phyloP scores from a whole-genome alignment of 2,797 vertebrate species.

The Silurus aristotelis region DNA sequence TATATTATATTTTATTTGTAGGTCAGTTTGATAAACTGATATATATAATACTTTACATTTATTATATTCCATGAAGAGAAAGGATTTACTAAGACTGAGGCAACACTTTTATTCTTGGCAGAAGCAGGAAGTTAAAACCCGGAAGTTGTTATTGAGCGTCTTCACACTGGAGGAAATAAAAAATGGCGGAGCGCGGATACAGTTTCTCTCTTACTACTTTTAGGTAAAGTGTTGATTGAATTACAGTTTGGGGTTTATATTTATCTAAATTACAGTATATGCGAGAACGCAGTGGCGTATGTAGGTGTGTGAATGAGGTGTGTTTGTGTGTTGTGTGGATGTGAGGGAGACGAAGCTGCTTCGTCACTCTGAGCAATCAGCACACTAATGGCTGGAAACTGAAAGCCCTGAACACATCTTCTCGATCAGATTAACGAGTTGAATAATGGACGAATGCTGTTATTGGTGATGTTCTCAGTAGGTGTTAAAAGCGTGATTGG shows the following conservation, averaged over 20 bases:
- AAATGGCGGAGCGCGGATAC: conserved; percentile 94
- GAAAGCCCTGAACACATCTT: background rate
- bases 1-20: too few species aligned
- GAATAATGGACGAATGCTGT: background rate
- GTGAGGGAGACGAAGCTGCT: conserved; percentile 23
- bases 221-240: conserved; percentile 74
- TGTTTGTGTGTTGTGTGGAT: background rate
- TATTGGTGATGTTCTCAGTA: background rate
- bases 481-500: background rate
- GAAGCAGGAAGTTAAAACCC: background rate
- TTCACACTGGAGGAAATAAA: conserved; percentile 29
- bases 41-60: too few species aligned
- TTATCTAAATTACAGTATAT: background rate
- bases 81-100: too few species aligned
- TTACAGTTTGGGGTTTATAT: background rate
- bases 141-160: conserved; percentile 18
- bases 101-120: conserved; percentile 19
- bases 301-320: background rate
- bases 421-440: background rate
- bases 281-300: background rate
- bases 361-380: conserved; percentile 43
- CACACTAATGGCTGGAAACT: background rate
- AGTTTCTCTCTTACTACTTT: conserved; percentile 98
- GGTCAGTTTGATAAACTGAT: too few species aligned
- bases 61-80: too few species aligned